Conservation (phyloP, 2,888 invertebrate species). For the Archips crataeganus region DNA sequence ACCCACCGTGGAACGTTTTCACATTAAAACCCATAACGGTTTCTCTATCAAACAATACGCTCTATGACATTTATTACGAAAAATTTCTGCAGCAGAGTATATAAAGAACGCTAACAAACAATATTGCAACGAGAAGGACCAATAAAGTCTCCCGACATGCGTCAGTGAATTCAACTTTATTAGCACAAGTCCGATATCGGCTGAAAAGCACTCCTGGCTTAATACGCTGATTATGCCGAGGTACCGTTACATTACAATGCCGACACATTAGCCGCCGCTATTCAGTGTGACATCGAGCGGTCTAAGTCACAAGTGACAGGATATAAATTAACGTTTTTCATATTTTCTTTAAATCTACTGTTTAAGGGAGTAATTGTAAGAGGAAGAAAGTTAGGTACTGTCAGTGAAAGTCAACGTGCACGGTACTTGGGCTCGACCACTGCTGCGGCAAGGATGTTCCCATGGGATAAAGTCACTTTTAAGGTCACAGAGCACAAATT, state of each 20-base stretch:
- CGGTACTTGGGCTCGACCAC: too few species aligned
- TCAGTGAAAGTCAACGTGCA: too few species aligned
- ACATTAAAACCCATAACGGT: neutral
- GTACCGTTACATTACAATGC: conserved; percentile 76
- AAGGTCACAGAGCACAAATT: too few species aligned
- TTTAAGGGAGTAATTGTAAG: too few species aligned
- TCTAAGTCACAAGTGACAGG: conserved; percentile 44
- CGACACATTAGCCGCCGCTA: conserved; percentile 71
- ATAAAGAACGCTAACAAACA: conserved; percentile 32
- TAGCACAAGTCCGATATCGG: conserved; percentile 56
- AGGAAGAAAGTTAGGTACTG: too few species aligned
- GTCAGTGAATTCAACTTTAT: conserved; percentile 37
- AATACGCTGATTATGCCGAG: conserved; percentile 71
- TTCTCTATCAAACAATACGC: neutral
- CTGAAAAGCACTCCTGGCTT: conserved; percentile 71
- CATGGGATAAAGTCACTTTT: too few species aligned
- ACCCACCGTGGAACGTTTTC: neutral
- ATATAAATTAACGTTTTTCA: too few species aligned
- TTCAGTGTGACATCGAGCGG: conserved; percentile 46
- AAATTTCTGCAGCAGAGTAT: conserved; percentile 19
- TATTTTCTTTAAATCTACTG: too few species aligned
- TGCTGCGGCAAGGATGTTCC: too few species aligned
- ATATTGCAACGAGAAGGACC: neutral
- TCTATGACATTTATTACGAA: neutral
- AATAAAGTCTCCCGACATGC: conserved; percentile 21